Conservation (phyloP, 2,888 invertebrate species). For the Eurois occulta region DNA sequence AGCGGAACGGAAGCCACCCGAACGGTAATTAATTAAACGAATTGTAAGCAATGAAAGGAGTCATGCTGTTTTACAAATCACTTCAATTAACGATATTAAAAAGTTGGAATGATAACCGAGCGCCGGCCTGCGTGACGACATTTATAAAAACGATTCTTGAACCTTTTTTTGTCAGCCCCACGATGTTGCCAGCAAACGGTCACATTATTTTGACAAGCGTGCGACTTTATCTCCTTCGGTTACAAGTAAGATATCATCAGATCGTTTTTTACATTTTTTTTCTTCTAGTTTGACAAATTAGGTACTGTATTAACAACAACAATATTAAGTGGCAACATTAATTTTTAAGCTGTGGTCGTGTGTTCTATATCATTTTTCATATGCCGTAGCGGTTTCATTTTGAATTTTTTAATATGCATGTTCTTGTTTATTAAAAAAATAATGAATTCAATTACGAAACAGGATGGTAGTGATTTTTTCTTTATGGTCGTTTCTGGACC, state of each 20-base stretch:
- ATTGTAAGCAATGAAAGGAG: conserved; percentile 90
- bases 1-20: conserved; percentile 88
- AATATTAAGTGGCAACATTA: conserved; percentile 67
- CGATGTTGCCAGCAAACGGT: conserved; percentile 71
- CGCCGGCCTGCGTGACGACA: conserved; percentile 81
- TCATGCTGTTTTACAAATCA: conserved; percentile 91
- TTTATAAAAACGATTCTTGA: conserved; percentile 74
- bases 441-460: conserved; percentile 23
- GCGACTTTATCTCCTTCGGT: conserved; percentile 82
- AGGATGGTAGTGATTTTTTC: conserved; percentile 4
- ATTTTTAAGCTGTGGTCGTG: conserved; percentile 63
- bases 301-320: conserved; percentile 70
- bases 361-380: conserved; percentile 43
- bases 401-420: conserved; percentile 8
- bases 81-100: conserved; percentile 91
- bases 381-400: conserved; percentile 41
- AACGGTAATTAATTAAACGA: conserved; percentile 90
- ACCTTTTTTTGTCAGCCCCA: conserved; percentile 70
- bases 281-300: conserved; percentile 63
- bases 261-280: conserved; percentile 53
- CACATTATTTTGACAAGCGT: conserved; percentile 83
- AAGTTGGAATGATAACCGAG: conserved; percentile 86
- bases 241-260: conserved; percentile 70
- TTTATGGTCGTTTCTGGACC: conserved; percentile 18
- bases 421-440: not conserved